phyloP scores from a whole-genome alignment of 2,888 invertebrate species.

The Melinaea menophilus region DNA sequence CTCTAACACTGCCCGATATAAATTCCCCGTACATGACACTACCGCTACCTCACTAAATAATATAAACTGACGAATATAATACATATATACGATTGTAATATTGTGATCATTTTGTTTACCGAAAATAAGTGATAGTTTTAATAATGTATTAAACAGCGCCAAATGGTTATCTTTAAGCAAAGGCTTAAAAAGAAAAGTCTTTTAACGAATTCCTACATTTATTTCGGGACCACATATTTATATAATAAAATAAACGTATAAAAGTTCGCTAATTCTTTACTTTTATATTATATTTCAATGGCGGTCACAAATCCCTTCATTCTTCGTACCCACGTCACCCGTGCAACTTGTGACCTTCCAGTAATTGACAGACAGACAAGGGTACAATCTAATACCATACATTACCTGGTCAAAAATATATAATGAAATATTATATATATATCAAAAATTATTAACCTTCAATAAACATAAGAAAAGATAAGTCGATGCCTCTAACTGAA shows the following conservation, averaged over 20 bases:
- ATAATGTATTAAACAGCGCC: too few species aligned
- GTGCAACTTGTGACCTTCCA: slow-evolving; percentile 35
- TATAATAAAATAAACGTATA: too few species aligned
- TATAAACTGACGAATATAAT: too few species aligned
- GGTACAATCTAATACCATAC: slow-evolving; percentile 41
- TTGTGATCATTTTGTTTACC: too few species aligned
- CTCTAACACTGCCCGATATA: slow-evolving; percentile 35
- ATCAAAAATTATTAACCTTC: background rate
- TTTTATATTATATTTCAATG: slow-evolving; percentile 19
- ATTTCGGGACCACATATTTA: too few species aligned
- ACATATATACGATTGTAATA: too few species aligned
- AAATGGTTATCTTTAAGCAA: too few species aligned
- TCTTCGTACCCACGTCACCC: slow-evolving; percentile 44
- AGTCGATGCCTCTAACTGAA: background rate
- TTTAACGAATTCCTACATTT: too few species aligned
- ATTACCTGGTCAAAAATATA: slow-evolving; percentile 13
- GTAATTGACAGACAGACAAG: slow-evolving; percentile 69
- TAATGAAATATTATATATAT: slow-evolving; percentile 1
- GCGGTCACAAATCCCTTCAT: slow-evolving; percentile 23
- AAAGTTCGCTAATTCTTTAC: background rate
- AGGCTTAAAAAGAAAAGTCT: too few species aligned
- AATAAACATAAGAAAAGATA: background rate
- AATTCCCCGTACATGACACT: slow-evolving; percentile 32
- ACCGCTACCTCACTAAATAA: slow-evolving; percentile 4
- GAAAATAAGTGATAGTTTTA: too few species aligned